Conservation (phyloP, 2,113 vertebrate species). For the Sakesphorus luctuosus region DNA sequence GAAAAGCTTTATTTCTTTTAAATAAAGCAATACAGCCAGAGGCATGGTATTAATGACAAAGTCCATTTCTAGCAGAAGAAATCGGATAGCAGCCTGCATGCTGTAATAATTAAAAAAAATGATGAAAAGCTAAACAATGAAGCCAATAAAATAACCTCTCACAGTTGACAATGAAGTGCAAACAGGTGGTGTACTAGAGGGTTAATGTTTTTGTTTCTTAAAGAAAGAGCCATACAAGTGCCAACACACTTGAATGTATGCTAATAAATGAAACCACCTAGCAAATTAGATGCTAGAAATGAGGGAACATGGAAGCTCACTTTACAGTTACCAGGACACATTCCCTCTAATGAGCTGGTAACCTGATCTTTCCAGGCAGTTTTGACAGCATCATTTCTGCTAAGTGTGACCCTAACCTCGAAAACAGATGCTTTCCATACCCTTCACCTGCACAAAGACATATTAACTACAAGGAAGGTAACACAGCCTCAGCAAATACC, state of each 20-base stretch:
- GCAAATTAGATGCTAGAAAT: conserved; percentile 52
- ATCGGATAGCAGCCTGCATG: conserved; percentile 48
- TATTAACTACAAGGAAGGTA: fast-evolving
- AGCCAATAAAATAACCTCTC: conserved; percentile 53
- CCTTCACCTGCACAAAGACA: neutral
- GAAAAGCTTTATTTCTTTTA: conserved; percentile 71
- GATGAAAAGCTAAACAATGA: conserved; percentile 63
- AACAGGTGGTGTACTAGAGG: conserved; percentile 74
- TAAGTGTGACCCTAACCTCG: neutral
- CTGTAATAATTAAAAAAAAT: conserved; percentile 52
- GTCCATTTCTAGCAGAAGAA: conserved; percentile 59
- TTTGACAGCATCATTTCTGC: neutral
- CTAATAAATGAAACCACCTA: conserved; percentile 63
- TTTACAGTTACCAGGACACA: conserved; percentile 48
- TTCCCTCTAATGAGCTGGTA: conserved; percentile 56
- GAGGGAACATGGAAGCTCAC: conserved; percentile 41
- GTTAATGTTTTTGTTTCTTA: conserved; percentile 72
- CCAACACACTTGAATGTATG: conserved; percentile 33
- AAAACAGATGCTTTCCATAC: neutral
- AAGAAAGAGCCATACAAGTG: conserved; percentile 47
- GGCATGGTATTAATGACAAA: conserved; percentile 72
- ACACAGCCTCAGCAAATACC: neutral
- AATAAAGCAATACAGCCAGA: conserved; percentile 65
- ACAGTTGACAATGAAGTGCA: conserved; percentile 71
- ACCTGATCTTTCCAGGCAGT: conserved; percentile 48